Base-by-base conservation (phyloP, 2,888 invertebrate genomes). In the Achlya flavicornis region DNA sequence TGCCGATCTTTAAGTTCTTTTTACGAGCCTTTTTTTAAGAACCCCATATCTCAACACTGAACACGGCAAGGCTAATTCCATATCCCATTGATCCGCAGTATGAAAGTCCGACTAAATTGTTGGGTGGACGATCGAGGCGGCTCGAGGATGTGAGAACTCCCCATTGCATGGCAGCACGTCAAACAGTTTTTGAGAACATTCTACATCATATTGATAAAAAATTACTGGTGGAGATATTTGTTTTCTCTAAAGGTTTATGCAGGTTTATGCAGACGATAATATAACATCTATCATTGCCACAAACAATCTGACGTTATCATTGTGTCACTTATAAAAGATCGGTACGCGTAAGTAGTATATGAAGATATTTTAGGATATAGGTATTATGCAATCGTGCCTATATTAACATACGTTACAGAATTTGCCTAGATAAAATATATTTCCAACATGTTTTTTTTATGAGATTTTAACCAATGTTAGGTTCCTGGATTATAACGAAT, bases 331-430 rank as follows among this genome's bases (percentile, higher is more conserved):
- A 1, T 53, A 41, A 12, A 41, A 41, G 41, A 7, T 41, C 12
- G 12, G 41, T 41, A 41, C 4, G 4, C 4, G 19, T 53, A 19
- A 19, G n/a, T n/a, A n/a, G n/a, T n/a, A n/a, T n/a, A n/a, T n/a
- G 53, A 53, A 19, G 53, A 53, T 53, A 53, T 53, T 53, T 53
- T 53, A 19, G 53, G 19, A 53, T 53, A 19, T 10, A n/a, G n/a
- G n/a, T n/a, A n/a, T 53, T 19, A 19, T 53, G 53, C 16, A 46
- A 48, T 11, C 5, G 3, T 16, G 6, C 16, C 16, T 46, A 46
- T 12, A 26, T 16, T 48, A 14, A 48, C 48, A 53, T 53, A 10
- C 53, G 8, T 53, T 19, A 16, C 16, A 53, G 19, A 10, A 7
- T 53, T 53, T 53, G 14, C 14, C 4, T 53, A 19, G 53, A 53